A percentile compares a stretch with the other conserved stretches of the same genome.
Conservation (phyloP, 1,140 invertebrate species). For the Vanessa atalanta region DNA sequence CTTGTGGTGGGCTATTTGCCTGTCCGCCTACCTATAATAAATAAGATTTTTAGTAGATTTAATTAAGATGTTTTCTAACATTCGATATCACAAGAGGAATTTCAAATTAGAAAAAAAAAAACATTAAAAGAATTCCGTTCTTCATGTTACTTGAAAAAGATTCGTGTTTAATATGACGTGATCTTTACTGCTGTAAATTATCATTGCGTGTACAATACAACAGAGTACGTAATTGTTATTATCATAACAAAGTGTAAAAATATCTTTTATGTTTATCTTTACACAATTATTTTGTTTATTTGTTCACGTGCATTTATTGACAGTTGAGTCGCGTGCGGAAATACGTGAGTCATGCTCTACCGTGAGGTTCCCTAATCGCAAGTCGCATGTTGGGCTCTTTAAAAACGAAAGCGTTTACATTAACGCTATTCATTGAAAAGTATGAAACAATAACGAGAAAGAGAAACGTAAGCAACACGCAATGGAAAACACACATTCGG, state of each 20-base stretch:
- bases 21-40: no score
- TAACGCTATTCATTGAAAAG: constrained; percentile 10
- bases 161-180: no score
- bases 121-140: no score
- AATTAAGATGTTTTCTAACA: no score
- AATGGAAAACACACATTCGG: constrained; percentile 18
- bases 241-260: constrained; percentile 6
- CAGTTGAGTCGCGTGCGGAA: constrained; percentile 58
- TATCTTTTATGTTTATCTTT: constrained; percentile 12
- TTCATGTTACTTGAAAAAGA: no score
- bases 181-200: neutral
- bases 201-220: neutral
- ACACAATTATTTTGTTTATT: constrained; percentile 29
- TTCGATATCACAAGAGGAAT: no score
- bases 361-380: constrained; percentile 51
- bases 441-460: neutral
- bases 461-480: neutral
- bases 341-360: constrained; percentile 61
- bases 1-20: no score
- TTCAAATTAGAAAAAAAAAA: no score
- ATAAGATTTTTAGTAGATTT: no score
- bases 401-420: neutral
- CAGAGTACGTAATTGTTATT: constrained; percentile 10
- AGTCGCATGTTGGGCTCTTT: constrained; percentile 18
- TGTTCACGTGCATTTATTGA: constrained; percentile 49